Base-by-base conservation (phyloP, 2,113 vertebrate species). In the Onychorhynchus coronatus region DNA sequence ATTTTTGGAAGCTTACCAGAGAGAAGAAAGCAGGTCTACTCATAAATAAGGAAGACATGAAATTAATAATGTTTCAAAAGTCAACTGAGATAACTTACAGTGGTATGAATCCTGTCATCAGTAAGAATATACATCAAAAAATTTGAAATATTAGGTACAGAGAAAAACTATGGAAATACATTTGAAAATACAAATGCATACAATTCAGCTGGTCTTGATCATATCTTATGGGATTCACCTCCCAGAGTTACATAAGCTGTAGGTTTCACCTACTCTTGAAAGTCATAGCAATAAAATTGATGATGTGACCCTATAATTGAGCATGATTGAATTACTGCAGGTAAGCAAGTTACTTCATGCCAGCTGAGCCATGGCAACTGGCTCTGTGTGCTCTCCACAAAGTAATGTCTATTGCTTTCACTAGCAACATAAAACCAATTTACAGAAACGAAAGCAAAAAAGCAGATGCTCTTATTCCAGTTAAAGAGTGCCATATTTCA, bases 41-140 rank as follows among this genome's bases (percentile, higher is more conserved):
- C 74, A 87, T 94, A 95, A 93, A 95, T 89, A 92, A 93, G 65
- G 59, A 91, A 56, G 91, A 91, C 28, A 39, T 72, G 11, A 91
- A 96, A 96, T 95, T 93, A 89, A 96, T 94, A 81, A 90, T 46
- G 37, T 78, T 76, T 94, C 80, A 87, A 39, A 94, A 96, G 37
- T 73, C 22, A 58, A 85, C 93, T 85, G 80, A 92, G 72, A 82
- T 96, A 93, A 91, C 84, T 93, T 82, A 58, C 37, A 76, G 61
- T 66, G 35, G 23, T 91, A 97, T 93, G 92, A 76, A 85, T 33
- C 31, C 62, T 94, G 88, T 96, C 92, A 95, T 95, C 96, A 95
- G 62, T 25, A 82, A 92, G 82, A 95, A 79, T 56, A 92, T 93
- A 89, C 39, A 89, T 91, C 92, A 81, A 84, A 84, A 70, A 94